phyloP scores from a whole-genome alignment of 92 coral and sea anemone genomes.

The Epizoanthus stellaris region DNA sequence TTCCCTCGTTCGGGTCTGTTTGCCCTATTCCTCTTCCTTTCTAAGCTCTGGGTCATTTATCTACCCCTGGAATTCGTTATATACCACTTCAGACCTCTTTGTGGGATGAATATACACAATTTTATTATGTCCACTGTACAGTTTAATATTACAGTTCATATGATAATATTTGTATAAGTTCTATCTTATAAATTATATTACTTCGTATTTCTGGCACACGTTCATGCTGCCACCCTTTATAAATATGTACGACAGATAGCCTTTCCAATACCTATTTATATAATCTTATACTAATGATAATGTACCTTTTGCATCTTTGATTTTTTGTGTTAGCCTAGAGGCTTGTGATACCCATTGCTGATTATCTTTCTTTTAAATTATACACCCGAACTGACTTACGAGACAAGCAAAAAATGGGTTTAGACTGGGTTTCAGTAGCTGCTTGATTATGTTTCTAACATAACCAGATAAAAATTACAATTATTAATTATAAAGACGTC shows the following conservation, averaged over 20 bases:
- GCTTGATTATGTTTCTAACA: neutral
- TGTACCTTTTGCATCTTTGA: neutral
- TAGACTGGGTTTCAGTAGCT: neutral
- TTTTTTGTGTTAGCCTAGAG: neutral
- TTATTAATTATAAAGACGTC: too few relatives aligned
- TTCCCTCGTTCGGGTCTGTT: too few relatives aligned
- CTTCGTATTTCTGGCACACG: neutral
- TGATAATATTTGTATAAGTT: conserved; percentile 6
- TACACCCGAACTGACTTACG: neutral
- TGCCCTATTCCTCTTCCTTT: too few relatives aligned
- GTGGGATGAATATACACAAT: neutral
- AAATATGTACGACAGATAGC: neutral
- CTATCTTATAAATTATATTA: conserved; percentile 11
- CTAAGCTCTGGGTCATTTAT: neutral
- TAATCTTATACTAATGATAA: too few relatives aligned
- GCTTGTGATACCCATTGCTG: neutral
- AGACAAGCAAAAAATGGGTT: neutral
- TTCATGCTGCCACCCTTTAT: neutral
- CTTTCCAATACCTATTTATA: neutral
- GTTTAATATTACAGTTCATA: neutral
- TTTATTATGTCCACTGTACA: neutral
- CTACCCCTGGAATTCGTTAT: neutral
- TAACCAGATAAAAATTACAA: too few relatives aligned
- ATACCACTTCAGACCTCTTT: too few relatives aligned
- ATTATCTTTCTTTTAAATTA: neutral